These are phyloP conservation scores for Cinclus mexicanus DNA, from an alignment of 2,113 vertebrate genomes.

Conservation along the genomic window DNA sequence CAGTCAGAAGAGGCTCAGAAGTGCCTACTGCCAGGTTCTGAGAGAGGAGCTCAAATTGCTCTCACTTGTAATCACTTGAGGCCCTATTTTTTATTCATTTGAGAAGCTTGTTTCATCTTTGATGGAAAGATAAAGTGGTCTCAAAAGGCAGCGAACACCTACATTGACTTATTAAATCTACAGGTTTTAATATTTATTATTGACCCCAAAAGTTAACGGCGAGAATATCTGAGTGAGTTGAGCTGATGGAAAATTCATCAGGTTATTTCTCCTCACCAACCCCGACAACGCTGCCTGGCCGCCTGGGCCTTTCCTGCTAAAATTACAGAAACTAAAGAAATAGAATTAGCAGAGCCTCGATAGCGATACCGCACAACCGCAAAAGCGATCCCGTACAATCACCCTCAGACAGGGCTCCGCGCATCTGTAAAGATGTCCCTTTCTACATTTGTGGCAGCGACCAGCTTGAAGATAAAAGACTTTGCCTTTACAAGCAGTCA, in stretches of 20 bases:
- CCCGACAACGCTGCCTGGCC: not conserved
- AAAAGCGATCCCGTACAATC: accelerated
- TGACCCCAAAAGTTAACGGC: conserved; percentile 9
- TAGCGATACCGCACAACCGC: not conserved
- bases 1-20: conserved; percentile 50
- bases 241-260: conserved; percentile 36
- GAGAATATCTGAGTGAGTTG: conserved; percentile 3
- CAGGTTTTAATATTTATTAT: conserved; percentile 65
- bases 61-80: conserved; percentile 69
- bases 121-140: conserved; percentile 56
- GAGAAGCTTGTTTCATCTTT: conserved; percentile 44
- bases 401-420: not conserved
- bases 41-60: conserved; percentile 50
- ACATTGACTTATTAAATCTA: conserved; percentile 58
- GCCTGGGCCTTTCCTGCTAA: not conserved
- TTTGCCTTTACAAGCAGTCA: not conserved
- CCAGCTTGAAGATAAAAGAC: not conserved
- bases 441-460: not conserved
- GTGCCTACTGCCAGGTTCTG: conserved; percentile 39
- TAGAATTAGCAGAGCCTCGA: not conserved
- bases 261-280: conserved; percentile 17
- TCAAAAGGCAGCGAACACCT: conserved; percentile 64
- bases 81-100: conserved; percentile 72
- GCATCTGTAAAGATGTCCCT: not conserved
- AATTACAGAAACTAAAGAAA: conserved; percentile 18